phyloP scores from a whole-genome alignment of 1,140 invertebrate genomes.

The Drosophila prosaltans region DNA sequence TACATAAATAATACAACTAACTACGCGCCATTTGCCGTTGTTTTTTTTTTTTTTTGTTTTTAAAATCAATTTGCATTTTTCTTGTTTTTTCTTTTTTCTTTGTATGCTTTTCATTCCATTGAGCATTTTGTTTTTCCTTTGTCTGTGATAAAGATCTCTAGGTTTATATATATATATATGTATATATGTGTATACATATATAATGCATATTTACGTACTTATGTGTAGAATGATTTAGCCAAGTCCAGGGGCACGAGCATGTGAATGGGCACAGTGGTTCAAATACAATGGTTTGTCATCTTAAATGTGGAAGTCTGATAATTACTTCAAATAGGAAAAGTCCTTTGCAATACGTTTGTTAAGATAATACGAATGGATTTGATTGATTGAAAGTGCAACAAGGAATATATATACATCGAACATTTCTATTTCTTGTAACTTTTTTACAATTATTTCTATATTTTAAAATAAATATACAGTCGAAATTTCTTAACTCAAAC shows the following conservation, averaged over 20 bases:
- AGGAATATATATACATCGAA: no score
- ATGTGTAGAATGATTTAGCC: constrained; percentile 10
- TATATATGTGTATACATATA: constrained; percentile 1
- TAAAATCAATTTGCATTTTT: constrained; percentile 43
- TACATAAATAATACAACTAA: constrained; percentile 18
- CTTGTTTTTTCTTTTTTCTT: constrained; percentile 8
- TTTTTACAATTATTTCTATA: no score
- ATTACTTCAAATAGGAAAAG: no score
- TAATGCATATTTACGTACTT: constrained; percentile 7
- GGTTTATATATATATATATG: neutral
- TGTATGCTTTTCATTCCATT: constrained; percentile 29
- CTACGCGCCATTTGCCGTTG: constrained; percentile 41
- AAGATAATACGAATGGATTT: no score
- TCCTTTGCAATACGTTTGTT: no score
- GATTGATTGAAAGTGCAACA: no score
- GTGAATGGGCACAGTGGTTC: constrained; percentile 1
- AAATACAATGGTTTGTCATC: neutral
- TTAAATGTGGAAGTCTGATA: no score
- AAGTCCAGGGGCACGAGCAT: constrained; percentile 3
- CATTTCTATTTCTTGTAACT: no score
- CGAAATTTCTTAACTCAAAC: no score
- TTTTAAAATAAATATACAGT: no score
- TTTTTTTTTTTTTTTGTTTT: constrained; percentile 4
- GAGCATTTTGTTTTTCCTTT: constrained; percentile 47
- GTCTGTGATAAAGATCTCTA: constrained; percentile 35